Percentiles rank a stretch among this genome's conserved stretches.
These are phyloP conservation scores for Euphonia xanthogaster DNA, from an alignment of 2,797 vertebrate species.

Conservation along the genomic window DNA sequence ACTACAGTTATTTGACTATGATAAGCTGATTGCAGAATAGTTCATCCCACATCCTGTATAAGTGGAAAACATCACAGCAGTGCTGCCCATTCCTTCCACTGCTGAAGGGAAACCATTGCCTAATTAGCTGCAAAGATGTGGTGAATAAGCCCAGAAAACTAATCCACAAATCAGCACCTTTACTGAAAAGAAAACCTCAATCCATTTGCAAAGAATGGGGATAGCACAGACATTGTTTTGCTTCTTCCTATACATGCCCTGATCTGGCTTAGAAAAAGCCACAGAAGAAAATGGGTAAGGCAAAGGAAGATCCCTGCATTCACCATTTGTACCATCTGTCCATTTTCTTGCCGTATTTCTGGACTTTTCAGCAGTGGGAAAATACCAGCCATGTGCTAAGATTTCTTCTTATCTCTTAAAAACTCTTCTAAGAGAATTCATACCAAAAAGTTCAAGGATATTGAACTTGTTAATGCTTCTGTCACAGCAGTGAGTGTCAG, in stretches of 20 bases:
- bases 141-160: constrained; percentile 23
- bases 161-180: not conserved
- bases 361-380: not conserved
- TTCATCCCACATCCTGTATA: constrained; percentile 62
- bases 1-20: constrained; percentile 3
- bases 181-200: constrained; percentile 39
- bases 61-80: constrained; percentile 42
- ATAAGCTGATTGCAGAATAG: constrained; percentile 44
- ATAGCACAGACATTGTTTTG: not conserved
- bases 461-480: not conserved
- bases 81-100: constrained; percentile 58
- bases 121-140: not conserved
- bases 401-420: not conserved
- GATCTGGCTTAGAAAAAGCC: not conserved
- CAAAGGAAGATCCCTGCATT: not conserved
- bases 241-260: not conserved
- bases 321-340: not conserved
- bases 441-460: not conserved
- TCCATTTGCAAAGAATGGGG: not conserved
- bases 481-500: not conserved
- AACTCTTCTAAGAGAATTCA: not conserved
- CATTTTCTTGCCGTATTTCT: not conserved
- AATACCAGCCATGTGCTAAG: not conserved
- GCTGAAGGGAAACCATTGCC: constrained; percentile 36
- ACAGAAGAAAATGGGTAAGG: not conserved